Conservation (phyloP, 2,113 vertebrate species). For the Stercorarius parasiticus region DNA sequence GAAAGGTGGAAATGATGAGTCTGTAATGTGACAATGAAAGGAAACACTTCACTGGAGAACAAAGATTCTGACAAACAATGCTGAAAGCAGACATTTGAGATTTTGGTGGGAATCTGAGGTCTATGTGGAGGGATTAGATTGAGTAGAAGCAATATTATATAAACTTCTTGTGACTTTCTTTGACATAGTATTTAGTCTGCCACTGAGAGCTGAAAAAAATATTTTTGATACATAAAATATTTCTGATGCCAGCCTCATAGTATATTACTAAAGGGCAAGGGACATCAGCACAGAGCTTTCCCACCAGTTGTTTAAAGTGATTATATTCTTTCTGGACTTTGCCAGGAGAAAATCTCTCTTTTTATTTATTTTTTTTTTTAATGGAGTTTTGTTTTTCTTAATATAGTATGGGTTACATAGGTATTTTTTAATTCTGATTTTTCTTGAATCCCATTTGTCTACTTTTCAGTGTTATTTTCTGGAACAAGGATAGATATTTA, state of each 20-base stretch:
- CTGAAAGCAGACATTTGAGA: conserved; percentile 9
- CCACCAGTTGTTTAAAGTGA: neutral
- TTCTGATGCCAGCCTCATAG: neutral
- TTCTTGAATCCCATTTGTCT: neutral
- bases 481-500: neutral
- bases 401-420: neutral
- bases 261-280: neutral
- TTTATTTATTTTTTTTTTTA: neutral
- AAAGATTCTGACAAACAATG: conserved; percentile 29
- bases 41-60: neutral
- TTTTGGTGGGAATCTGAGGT: neutral
- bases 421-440: neutral
- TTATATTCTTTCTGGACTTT: neutral
- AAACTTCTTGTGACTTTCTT: conserved; percentile 15
- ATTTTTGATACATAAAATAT: conserved; percentile 9
- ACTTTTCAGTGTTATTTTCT: neutral
- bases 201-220: conserved; percentile 5
- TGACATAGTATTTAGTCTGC: neutral
- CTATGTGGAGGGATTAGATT: neutral
- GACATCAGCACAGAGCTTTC: neutral
- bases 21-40: conserved; percentile 53
- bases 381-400: neutral
- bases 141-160: neutral
- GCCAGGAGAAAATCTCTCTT: neutral
- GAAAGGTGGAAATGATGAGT: conserved; percentile 50